These are phyloP conservation scores for Panagrolaimus sp. DNA, from an alignment of 1,140 invertebrate species.

Conservation along the genomic window DNA sequence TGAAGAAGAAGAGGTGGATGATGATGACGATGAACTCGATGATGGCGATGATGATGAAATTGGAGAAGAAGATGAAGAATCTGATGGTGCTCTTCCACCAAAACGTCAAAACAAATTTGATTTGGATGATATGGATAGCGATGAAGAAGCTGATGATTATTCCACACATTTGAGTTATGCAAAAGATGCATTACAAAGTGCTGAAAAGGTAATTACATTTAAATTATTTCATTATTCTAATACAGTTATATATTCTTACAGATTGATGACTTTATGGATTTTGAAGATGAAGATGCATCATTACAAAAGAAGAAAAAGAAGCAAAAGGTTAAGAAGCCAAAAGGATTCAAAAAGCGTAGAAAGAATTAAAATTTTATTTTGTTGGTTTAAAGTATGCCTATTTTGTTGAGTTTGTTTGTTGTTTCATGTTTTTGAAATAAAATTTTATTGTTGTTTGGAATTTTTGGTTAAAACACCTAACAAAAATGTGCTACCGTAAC, in stretches of 20 bases:
- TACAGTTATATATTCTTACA: background rate
- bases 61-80: constrained; percentile 21
- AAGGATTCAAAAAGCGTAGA: constrained; percentile 3
- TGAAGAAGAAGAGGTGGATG: constrained; percentile 48
- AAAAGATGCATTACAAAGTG: background rate
- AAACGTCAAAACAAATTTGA: background rate
- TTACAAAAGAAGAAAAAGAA: background rate
- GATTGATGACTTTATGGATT: constrained; percentile 9
- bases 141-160: background rate
- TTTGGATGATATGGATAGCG: constrained; percentile 5
- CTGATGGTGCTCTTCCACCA: background rate
- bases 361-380: too few relatives aligned
- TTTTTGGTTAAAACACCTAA: too few relatives aligned
- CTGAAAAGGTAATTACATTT: background rate
- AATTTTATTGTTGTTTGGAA: too few relatives aligned
- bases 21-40: constrained; percentile 14
- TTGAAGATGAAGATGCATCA: background rate
- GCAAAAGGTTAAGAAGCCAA: background rate
- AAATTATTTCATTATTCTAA: too few relatives aligned
- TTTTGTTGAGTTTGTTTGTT: too few relatives aligned
- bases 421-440: too few relatives aligned
- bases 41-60: constrained; percentile 8
- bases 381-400: too few relatives aligned
- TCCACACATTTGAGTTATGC: background rate
- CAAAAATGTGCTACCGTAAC: too few relatives aligned